A percentile compares a stretch with the other conserved stretches of the same genome.
Conservation (phyloP, 1,140 invertebrate species). For the Leptinotarsa lineolata region DNA sequence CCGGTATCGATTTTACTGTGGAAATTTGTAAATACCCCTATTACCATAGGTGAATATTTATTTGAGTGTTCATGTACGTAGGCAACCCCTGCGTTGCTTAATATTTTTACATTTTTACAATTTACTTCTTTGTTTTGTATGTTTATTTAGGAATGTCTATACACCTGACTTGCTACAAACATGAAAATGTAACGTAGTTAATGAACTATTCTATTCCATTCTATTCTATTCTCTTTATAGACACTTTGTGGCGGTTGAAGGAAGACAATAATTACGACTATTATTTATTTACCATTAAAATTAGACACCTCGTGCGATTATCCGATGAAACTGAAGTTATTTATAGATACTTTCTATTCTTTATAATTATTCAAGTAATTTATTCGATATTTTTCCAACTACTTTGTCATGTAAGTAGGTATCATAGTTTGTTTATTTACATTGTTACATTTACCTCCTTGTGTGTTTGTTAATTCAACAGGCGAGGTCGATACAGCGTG, state of each 20-base stretch:
- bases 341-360: background rate
- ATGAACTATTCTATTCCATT: too few species aligned
- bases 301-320: background rate
- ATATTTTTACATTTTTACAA: too few species aligned
- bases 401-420: slow-evolving; percentile 1
- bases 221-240: too few species aligned
- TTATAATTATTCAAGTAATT: background rate
- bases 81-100: too few species aligned
- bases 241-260: background rate
- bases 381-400: background rate
- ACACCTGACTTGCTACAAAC: too few species aligned
- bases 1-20: too few species aligned
- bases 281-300: background rate
- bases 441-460: background rate
- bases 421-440: background rate
- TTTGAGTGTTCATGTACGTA: too few species aligned
- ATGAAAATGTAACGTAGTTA: too few species aligned
- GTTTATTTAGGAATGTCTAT: too few species aligned
- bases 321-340: background rate
- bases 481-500: background rate
- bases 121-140: too few species aligned
- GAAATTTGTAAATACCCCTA: too few species aligned
- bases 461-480: background rate
- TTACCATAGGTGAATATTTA: too few species aligned
- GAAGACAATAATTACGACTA: background rate